Evolutionary conservation across 2,113 vertebrate species (phyloP).

Genomic region (Oncorhynchus tshawytscha): DNA sequence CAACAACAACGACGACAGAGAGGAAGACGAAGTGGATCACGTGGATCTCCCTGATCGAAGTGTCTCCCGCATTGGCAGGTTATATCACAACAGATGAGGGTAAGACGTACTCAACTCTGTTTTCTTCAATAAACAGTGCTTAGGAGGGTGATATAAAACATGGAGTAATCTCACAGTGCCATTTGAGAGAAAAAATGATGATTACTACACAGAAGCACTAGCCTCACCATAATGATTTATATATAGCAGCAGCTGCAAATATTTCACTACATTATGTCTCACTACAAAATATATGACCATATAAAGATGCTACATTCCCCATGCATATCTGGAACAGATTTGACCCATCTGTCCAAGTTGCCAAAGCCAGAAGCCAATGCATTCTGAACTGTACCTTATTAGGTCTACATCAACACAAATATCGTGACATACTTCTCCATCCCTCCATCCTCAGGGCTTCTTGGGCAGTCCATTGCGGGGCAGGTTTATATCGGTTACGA

Average conservation of each 20-base stretch:
- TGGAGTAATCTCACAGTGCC: too few species aligned
- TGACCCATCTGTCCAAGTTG: constrained; percentile 45
- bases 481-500: too few species aligned
- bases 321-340: constrained; percentile 6
- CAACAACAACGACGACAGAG: constrained; percentile 41
- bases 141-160: too few species aligned
- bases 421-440: too few species aligned
- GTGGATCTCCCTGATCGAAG: constrained; percentile 11
- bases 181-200: too few species aligned
- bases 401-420: too few species aligned
- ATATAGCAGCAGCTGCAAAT: constrained; percentile 13
- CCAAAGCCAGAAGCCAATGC: constrained; percentile 53
- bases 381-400: background rate
- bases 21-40: background rate
- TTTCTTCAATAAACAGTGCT: too few species aligned
- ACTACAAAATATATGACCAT: constrained; percentile 52
- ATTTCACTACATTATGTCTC: constrained; percentile 25
- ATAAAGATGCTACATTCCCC: constrained; percentile 43
- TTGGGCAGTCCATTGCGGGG: too few species aligned
- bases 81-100: background rate
- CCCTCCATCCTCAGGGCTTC: too few species aligned
- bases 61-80: background rate
- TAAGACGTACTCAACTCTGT: too few species aligned
- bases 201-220: background rate
- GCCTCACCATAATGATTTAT: background rate